Evolutionary conservation across 2,888 invertebrate species (phyloP).

Genomic region (Ommatoiulus sabulosus): DNA sequence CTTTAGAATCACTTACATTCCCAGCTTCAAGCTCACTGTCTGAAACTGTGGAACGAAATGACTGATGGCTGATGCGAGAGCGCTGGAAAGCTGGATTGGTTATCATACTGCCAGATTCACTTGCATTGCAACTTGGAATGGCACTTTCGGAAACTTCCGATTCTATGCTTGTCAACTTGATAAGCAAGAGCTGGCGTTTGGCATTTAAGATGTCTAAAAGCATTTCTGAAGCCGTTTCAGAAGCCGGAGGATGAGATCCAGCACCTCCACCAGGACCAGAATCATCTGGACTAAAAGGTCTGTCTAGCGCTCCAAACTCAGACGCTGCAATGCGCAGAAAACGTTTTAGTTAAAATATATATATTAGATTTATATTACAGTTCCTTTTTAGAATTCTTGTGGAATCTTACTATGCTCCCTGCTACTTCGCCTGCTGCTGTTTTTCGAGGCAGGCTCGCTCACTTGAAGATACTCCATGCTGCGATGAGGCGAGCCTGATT

Average conservation of each 20-base stretch:
- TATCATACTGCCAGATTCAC: constrained; percentile 82
- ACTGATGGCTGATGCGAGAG: constrained; percentile 79
- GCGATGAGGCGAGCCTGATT: constrained; percentile 68
- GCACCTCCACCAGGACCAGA: constrained; percentile 50
- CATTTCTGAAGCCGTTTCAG: constrained; percentile 81
- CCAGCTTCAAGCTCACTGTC: constrained; percentile 93
- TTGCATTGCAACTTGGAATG: constrained; percentile 63
- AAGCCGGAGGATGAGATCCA: constrained; percentile 50
- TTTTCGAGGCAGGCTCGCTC: constrained; percentile 60
- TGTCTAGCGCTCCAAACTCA: constrained; percentile 50
- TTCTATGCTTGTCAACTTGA: constrained; percentile 88
- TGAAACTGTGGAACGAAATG: constrained; percentile 85
- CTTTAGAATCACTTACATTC: constrained; percentile 76
- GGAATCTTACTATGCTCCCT: constrained; percentile 54
- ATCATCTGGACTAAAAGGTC: constrained; percentile 55
- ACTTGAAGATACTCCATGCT: constrained; percentile 70
- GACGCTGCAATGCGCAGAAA: background rate
- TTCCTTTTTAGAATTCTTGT: background rate
- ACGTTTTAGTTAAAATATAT: background rate
- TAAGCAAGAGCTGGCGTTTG: constrained; percentile 87
- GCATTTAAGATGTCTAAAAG: constrained; percentile 94
- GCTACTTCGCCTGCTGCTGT: constrained; percentile 60
- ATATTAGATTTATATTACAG: background rate
- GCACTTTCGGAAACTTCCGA: constrained; percentile 77
- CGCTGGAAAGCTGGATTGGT: constrained; percentile 81